Evolutionary conservation across 2,113 vertebrate genomes (phyloP).

Genomic region (Coregonus clupeaformis): DNA sequence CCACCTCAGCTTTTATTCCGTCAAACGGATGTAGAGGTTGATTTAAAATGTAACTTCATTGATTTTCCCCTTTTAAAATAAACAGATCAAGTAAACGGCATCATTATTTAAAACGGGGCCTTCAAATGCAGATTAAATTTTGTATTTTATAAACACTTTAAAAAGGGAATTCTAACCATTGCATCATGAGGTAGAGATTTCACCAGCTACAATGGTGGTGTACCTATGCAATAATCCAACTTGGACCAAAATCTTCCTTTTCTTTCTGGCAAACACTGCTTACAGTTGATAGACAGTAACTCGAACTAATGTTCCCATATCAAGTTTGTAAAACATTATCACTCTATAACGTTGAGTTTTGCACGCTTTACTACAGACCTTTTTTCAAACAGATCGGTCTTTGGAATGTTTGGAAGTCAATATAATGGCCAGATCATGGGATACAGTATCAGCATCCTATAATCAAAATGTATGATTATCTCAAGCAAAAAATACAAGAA

Average conservation of each 20-base stretch:
- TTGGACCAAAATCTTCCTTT: background rate
- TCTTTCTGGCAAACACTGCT: background rate
- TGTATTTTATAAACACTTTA: background rate
- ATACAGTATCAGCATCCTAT: no score
- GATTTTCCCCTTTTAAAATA: background rate
- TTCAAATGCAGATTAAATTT: background rate
- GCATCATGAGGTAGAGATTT: background rate
- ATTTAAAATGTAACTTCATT: background rate
- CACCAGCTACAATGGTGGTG: background rate
- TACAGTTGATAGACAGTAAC: background rate
- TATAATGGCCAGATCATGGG: background rate
- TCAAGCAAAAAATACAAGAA: background rate
- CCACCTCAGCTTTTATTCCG: background rate
- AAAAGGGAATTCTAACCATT: background rate
- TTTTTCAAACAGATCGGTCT: constrained; percentile 8
- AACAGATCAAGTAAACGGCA: background rate
- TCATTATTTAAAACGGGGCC: background rate
- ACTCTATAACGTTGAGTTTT: background rate
- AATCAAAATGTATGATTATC: background rate
- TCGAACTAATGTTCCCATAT: background rate
- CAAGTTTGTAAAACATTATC: background rate
- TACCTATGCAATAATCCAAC: background rate
- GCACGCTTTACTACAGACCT: background rate
- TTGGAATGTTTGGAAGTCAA: constrained; percentile 16
- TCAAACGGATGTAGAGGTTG: background rate